Evolutionary conservation across 2,797 vertebrate genomes (phyloP).

Genomic region (Helicolenus hilgendorfi): DNA sequence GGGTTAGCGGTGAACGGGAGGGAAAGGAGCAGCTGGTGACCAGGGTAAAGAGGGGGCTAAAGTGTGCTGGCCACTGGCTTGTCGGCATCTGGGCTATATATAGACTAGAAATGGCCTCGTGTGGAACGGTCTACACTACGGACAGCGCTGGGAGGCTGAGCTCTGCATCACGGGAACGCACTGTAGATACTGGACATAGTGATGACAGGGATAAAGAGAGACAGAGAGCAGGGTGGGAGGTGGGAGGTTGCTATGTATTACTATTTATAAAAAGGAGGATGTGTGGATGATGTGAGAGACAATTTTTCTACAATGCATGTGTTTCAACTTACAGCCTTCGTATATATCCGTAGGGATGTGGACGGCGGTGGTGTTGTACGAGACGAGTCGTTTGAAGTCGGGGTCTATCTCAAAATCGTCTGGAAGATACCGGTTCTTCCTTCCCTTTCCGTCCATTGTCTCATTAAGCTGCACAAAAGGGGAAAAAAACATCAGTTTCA

Average conservation of each 20-base stretch:
- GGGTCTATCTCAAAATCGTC: conserved; percentile 93
- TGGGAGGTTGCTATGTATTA: neutral
- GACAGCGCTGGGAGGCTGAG: conserved; percentile 35
- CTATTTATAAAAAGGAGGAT: conserved; percentile 1
- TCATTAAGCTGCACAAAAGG: conserved; percentile 89
- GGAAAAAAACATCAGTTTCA: neutral
- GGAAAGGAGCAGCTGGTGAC: conserved; percentile 78
- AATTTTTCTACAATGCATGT: neutral
- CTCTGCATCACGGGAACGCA: conserved; percentile 33
- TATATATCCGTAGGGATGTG: conserved; percentile 99
- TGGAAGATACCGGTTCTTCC: conserved; percentile 90
- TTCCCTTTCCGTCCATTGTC: conserved; percentile 78
- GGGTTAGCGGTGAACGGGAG: conserved; percentile 31
- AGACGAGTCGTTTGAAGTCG: conserved; percentile 93
- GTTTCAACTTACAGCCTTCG: conserved; percentile 96
- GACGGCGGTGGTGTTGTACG: conserved; percentile 96
- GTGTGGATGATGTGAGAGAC: neutral
- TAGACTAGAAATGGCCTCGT: conserved; percentile 51
- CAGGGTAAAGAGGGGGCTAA: conserved; percentile 46
- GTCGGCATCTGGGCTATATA: conserved; percentile 63
- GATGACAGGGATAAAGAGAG: conserved; percentile 21
- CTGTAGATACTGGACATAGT: conserved; percentile 47
- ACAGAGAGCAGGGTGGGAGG: neutral
- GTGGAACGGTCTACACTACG: conserved; percentile 43
- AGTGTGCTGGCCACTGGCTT: conserved; percentile 42